Base-by-base conservation (phyloP, 2,797 vertebrate species). In the Trachops cirrhosus region DNA sequence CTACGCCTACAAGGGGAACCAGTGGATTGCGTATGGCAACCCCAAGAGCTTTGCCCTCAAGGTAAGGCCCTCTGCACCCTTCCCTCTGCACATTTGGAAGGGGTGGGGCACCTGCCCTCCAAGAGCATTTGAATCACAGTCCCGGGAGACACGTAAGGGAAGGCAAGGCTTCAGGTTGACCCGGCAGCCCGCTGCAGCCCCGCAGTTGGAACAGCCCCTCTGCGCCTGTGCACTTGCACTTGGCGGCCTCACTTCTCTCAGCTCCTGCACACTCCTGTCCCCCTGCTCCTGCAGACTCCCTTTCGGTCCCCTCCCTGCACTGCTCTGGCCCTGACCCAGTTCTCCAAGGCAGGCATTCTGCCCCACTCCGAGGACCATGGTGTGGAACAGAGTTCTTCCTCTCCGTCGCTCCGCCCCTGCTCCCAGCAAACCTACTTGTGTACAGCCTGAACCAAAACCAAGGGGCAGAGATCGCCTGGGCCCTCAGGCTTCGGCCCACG, bases 11-110 rank as follows among this genome's bases (percentile, higher is more conserved):
- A 97, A 95, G 73, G 96, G 98, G 87, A 98, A 96, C 80, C 67
- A 97, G 77, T 99, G 98, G 98, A 97, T 98, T 80, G 98, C 98
- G 80, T 99, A 98, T 97, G 98, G 98, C 97, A 98, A 99, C 84
- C 92, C 97, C 50, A 98, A 98, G 97, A 98, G 98, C 95, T 98
- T 98, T 95, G 67, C 98, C 74, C 79, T 96, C 89, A 99, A 98
- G 98, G 98, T 99, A 82, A 54, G 59, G 91, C 26, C 29, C 52
- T 86, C 41, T 9, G 52, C 34, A 12, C 7, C 18, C 67, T 70
- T 70, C 48, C 32, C 57, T 52, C 18, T 52, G 26, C n/a, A 9
- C 6, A 9, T 5, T 3, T 19, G 32, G 41, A 44, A 52, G 5
- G 32, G 19, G 12, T 2, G 12, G 59, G 44, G 34, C 21, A 52